Conservation (phyloP, 2,888 invertebrate species). For the Melinopterus prodromus region DNA sequence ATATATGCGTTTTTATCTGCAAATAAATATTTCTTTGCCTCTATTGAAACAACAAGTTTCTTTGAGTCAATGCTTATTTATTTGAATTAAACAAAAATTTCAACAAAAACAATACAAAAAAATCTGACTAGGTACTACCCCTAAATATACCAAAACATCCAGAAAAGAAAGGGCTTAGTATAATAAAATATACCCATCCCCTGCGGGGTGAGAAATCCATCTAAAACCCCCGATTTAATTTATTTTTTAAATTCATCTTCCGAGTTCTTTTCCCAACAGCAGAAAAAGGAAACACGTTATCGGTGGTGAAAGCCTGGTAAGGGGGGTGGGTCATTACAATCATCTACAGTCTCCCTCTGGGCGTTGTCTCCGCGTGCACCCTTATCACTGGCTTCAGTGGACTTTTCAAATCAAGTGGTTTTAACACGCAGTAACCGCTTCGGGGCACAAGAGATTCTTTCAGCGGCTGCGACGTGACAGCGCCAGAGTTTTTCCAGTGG, state of each 20-base stretch:
- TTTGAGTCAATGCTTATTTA: too few relatives aligned
- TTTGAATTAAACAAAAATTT: too few relatives aligned
- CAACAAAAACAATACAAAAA: too few relatives aligned
- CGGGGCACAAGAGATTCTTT: not conserved
- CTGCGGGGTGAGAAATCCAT: too few relatives aligned
- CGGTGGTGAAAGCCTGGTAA: not conserved
- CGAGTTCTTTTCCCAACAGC: not conserved
- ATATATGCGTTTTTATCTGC: too few relatives aligned
- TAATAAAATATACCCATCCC: too few relatives aligned
- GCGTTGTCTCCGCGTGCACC: not conserved
- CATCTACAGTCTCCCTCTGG: not conserved
- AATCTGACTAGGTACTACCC: too few relatives aligned
- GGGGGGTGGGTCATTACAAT: not conserved
- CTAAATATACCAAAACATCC: too few relatives aligned
- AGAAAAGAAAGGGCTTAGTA: too few relatives aligned
- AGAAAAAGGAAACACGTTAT: not conserved
- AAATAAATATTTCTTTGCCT: too few relatives aligned
- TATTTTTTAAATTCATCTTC: not conserved
- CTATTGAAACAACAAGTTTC: too few relatives aligned
- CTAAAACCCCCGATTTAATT: not conserved
- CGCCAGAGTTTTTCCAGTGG: not conserved
- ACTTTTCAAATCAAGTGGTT: not conserved
- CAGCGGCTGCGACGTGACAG: not conserved
- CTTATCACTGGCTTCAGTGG: not conserved
- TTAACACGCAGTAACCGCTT: not conserved